A percentile compares a stretch with the other conserved stretches of the same genome.
Evolutionary conservation across 2,888 invertebrate species (phyloP).

Genomic region (Prenolepis imparis): DNA sequence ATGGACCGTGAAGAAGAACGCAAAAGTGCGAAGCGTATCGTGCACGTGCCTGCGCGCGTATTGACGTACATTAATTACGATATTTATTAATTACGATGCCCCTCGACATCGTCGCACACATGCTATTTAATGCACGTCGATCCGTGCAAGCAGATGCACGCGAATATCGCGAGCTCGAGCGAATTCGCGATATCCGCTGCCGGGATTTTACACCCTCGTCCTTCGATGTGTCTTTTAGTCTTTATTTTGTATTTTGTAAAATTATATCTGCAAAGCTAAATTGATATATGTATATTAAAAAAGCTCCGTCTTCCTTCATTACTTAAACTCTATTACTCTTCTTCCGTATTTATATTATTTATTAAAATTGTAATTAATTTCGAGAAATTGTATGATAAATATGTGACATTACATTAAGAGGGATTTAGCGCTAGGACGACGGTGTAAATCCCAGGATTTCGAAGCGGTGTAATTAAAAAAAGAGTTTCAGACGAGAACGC

Average conservation of each 20-base stretch:
- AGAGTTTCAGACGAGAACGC: constrained; percentile 68
- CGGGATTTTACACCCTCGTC: constrained; percentile 27
- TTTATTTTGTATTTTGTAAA: not conserved
- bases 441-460: constrained; percentile 34
- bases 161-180: constrained; percentile 12
- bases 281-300: constrained; percentile 12
- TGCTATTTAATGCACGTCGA: constrained; percentile 53
- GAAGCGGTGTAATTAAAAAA: constrained; percentile 62
- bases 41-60: constrained; percentile 53
- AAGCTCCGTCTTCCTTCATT: constrained; percentile 14
- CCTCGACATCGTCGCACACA: too few relatives aligned
- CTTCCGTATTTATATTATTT: not conserved
- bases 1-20: not conserved
- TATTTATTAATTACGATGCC: constrained; percentile 54
- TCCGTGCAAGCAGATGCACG: constrained; percentile 55
- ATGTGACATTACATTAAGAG: constrained; percentile 18
- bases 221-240: not conserved
- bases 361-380: constrained; percentile 16
- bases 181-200: constrained; percentile 32
- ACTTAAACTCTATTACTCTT: constrained; percentile 10
- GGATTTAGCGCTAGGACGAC: constrained; percentile 41
- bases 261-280: constrained; percentile 24
- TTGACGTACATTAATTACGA: constrained; percentile 60
- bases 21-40: constrained; percentile 25
- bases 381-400: constrained; percentile 6